phyloP scores from a whole-genome alignment of 2,888 invertebrate species.

The Athalia rosae region DNA sequence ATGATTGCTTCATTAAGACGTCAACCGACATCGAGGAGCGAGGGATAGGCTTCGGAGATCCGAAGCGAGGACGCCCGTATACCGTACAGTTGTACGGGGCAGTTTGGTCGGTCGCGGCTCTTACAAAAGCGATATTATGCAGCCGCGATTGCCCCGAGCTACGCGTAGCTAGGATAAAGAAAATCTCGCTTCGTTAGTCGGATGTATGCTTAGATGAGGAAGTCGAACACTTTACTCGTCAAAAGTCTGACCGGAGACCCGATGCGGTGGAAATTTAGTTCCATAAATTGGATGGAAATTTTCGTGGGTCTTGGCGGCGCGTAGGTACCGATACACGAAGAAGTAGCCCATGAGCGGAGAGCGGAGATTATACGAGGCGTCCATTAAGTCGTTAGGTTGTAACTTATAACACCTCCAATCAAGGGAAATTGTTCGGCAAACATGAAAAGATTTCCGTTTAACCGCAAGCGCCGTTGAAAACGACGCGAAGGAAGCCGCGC shows the following conservation, averaged over 20 bases:
- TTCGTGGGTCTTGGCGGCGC: not conserved
- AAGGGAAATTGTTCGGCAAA: conserved; percentile 52
- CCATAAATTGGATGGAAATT: not conserved
- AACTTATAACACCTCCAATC: conserved; percentile 52
- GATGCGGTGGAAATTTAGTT: not conserved
- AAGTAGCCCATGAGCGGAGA: not conserved
- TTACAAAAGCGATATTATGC: conserved; percentile 18
- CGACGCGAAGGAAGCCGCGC: conserved; percentile 1
- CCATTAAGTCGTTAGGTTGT: conserved; percentile 53
- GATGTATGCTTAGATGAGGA: conserved; percentile 6
- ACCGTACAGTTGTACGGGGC: not conserved
- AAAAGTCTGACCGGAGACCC: not conserved
- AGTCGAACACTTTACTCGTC: conserved; percentile 23
- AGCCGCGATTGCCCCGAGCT: not conserved
- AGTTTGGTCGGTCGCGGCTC: conserved; percentile 12
- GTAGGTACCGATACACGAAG: no score
- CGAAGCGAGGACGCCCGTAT: not conserved
- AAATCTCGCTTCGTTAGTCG: conserved; percentile 30
- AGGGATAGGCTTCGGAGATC: conserved; percentile 12
- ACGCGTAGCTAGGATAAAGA: conserved; percentile 2
- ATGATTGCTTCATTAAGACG: conserved; percentile 56
- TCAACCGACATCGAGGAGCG: conserved; percentile 48
- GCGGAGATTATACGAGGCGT: conserved; percentile 44
- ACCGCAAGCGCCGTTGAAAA: conserved; percentile 39
- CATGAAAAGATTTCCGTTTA: conserved; percentile 47